phyloP scores from a whole-genome alignment of 2,113 vertebrate species.

The Psilopsiagon aymara region DNA sequence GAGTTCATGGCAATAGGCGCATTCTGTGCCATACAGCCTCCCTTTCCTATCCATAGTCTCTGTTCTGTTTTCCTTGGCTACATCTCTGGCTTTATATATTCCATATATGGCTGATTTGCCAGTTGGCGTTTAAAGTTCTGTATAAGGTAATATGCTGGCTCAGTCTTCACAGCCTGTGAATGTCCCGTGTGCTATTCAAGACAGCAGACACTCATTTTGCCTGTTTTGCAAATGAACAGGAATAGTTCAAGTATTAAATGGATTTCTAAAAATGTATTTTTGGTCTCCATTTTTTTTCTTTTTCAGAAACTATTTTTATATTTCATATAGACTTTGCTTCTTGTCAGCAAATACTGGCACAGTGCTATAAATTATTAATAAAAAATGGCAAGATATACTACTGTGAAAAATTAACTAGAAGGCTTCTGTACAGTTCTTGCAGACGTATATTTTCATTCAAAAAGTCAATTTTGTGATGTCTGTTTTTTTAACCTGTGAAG shows the following conservation, averaged over 20 bases:
- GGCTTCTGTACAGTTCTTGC: not conserved
- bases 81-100: not conserved
- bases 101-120: not conserved
- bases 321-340: not conserved
- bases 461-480: not conserved
- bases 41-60: not conserved
- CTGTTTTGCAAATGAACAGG: not conserved
- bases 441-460: not conserved
- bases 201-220: not conserved
- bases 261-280: not conserved
- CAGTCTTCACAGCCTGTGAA: not conserved
- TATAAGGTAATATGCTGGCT: not conserved
- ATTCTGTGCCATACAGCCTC: fast-evolving
- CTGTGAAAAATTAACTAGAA: not conserved
- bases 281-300: not conserved
- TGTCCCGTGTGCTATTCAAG: not conserved
- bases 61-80: not conserved
- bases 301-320: not conserved
- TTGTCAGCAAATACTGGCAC: not conserved
- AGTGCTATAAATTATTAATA: not conserved
- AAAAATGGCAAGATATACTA: not conserved
- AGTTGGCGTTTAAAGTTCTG: not conserved
- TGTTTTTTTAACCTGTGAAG: not conserved
- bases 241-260: constrained; percentile 35
- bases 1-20: fast-evolving